Percentiles rank a stretch among this genome's conserved stretches.
These are phyloP conservation scores for Polypterus senegalus DNA, from an alignment of 2,113 vertebrate species.

Conservation along the genomic window DNA sequence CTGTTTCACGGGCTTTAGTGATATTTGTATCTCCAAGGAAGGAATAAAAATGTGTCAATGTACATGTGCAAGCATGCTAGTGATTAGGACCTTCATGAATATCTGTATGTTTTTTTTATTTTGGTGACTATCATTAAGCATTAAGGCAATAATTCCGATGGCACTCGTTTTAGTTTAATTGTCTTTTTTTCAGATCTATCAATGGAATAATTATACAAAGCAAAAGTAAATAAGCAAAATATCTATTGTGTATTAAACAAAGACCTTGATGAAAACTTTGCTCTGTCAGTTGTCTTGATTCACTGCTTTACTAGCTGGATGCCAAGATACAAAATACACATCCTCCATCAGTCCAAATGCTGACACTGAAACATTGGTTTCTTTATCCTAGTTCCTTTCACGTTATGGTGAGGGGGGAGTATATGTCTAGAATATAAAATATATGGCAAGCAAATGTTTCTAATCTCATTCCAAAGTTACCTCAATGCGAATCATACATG, in stretches of 20 bases:
- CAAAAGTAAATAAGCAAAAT: neutral
- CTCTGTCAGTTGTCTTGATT: neutral
- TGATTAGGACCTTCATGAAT: constrained; percentile 27
- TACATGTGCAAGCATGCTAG: constrained; percentile 35
- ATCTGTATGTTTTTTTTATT: constrained; percentile 19
- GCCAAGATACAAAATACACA: no score
- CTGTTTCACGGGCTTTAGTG: constrained; percentile 15
- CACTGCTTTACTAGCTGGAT: neutral
- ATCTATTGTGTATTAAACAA: neutral
- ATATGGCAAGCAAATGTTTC: neutral
- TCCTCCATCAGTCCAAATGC: neutral
- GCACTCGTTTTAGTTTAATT: constrained; percentile 28
- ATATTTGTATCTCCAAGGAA: constrained; percentile 15
- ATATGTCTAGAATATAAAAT: neutral
- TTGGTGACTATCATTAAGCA: constrained; percentile 36
- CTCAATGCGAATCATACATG: constrained; percentile 3
- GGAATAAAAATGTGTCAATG: constrained; percentile 11
- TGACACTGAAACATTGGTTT: neutral
- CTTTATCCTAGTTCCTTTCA: neutral
- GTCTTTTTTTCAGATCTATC: constrained; percentile 13
- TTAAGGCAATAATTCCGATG: constrained; percentile 50
- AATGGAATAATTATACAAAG: constrained; percentile 2
- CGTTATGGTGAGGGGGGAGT: neutral
- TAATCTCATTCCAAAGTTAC: no score
- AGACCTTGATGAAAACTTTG: neutral